Conservation (phyloP, 2,113 vertebrate genomes). For the Macaca fascicularis region T2T-MFA8v1.1 NC_088384.1:72345501-72346000, state of each 20-base stretch:
- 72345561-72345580: not conserved
- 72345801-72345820: not conserved
- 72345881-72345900: not conserved
- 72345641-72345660: not conserved
- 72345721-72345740: slow-evolving; percentile 23
- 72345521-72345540: slow-evolving; percentile 5
- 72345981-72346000: not conserved
- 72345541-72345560: not conserved
- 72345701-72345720: slow-evolving; percentile 8
- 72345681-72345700: slow-evolving; percentile 6
- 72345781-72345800: not conserved
- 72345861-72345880: not conserved
- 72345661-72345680: not conserved
- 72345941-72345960: not conserved
- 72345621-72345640: slow-evolving; percentile 30
- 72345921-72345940: not conserved
- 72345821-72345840: not conserved
- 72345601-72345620: not conserved
- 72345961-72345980: not conserved
- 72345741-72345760: not conserved
- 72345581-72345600: slow-evolving; percentile 4
- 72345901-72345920: not conserved
- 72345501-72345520: slow-evolving; percentile 20
- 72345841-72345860: not conserved
- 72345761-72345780: not conserved